Percentiles rank a stretch among this genome's conserved stretches.
Conservation (phyloP, 2,113 vertebrate species). For the Periophthalmus modestus region DNA sequence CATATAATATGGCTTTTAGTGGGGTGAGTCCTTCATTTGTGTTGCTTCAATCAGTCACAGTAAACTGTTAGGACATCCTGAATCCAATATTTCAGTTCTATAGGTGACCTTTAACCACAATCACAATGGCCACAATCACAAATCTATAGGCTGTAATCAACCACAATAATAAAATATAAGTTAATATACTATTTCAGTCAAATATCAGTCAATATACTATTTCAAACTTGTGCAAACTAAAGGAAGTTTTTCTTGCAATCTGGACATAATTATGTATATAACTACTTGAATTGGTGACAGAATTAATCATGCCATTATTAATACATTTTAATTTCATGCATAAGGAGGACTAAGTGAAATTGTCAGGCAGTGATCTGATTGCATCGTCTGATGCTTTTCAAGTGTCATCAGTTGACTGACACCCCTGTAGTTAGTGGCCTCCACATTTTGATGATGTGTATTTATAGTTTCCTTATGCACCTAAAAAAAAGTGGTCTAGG, state of each 20-base stretch:
- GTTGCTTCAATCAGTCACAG: neutral
- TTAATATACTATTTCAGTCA: neutral
- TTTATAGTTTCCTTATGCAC: slow-evolving; percentile 68
- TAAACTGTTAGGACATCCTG: neutral
- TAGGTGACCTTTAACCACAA: neutral
- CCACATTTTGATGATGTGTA: slow-evolving; percentile 55
- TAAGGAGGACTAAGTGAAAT: slow-evolving; percentile 24
- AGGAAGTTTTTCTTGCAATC: slow-evolving; percentile 1
- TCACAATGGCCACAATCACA: neutral
- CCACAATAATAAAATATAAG: neutral
- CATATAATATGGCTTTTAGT: neutral
- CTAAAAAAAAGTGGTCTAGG: slow-evolving; percentile 54
- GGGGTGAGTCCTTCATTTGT: neutral
- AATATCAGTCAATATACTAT: neutral
- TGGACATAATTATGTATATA: slow-evolving; percentile 1
- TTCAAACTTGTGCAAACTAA: neutral
- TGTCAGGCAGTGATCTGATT: slow-evolving; percentile 49
- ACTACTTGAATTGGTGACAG: neutral
- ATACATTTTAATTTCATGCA: slow-evolving; percentile 18
- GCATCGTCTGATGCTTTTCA: slow-evolving; percentile 45
- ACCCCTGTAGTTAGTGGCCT: slow-evolving; percentile 63
- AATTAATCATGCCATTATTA: slow-evolving; percentile 3
- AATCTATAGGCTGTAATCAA: neutral
- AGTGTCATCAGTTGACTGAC: slow-evolving; percentile 67
- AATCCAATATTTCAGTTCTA: neutral